Evolutionary conservation across 2,888 invertebrate species (phyloP), one percentile per base, ranked within the genome.

Genomic region (Lasius platythorax): DNA sequence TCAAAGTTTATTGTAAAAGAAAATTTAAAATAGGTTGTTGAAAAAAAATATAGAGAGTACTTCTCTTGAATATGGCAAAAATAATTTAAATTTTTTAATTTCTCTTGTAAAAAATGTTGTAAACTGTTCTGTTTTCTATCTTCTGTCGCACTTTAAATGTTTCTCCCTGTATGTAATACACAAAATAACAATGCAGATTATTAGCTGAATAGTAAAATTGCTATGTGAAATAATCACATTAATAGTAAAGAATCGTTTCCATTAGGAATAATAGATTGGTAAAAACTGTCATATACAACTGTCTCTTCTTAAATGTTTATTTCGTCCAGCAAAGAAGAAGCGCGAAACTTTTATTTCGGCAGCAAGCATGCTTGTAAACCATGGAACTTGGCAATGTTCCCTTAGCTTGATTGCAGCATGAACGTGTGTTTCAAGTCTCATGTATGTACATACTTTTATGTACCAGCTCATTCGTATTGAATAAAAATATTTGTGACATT

Each of bases 361-460:
- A 12, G 37, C 23, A 37, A 56, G 67, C 56, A 43, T 40, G 30
- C 30, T 18, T 43, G 43, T 43, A 67, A 78, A 30, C 56, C 5
- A 5, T n/a, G n/a, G 58, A 67, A 23, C 23, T 23, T 23, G 23
- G 23, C 23, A 23, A 43, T 56, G 56, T n/a, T 78, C 40, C 4
- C 40, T 56, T 43, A 67, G 40, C 53, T 78, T 67, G 78, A 78
- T 40, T 56, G 67, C 40, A 37, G 28, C n/a, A 18, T 50, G 11
- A n/a, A 5, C 40, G 43, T 23, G 18, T 50, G 72, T 15, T 28
- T 28, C 18, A 67, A 78, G 63, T 85, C 73, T 73, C 82, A 83
- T 78, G 76, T 72, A 67, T 58, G 50, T 76, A 82, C 63, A 61
- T 75, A 75, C 76, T 37, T 4, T 37, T 37, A 37, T 37, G 66